Evolutionary conservation across 2,797 vertebrate genomes (phyloP), one percentile per base, ranked within the genome.

Genomic region (Aplochiton taeniatus): DNA sequence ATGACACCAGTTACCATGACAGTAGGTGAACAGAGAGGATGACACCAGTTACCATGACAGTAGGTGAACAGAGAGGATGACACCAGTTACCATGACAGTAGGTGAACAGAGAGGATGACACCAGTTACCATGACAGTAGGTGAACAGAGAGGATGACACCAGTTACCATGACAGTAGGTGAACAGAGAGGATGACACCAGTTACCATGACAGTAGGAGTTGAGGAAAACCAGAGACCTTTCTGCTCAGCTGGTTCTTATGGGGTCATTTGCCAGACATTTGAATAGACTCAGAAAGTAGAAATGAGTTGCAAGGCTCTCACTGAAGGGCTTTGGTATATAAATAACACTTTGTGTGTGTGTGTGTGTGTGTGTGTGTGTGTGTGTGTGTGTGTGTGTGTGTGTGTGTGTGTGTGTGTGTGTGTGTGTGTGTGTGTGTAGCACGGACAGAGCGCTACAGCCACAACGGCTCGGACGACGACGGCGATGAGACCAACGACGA

Each of bases 71-170:
- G n/a, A 0, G 96, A 97, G 58, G 96, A 97, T 0, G 96, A 97
- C 86, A 97, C 95, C 72, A 98, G 96, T 80, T 98, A 98, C 84
- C 97, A 97, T 11, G 96, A 98, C 89, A 96, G 96, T 97, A 86
- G 66, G 95, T 79, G 9, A 2, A 3, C 46, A 48, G 13, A 1
- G 13, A n/a, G n/a, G 6, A 3, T 31, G 6, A 31, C 31, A 31
- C 3, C 31, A 2, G 31, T 31, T n/a, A n/a, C n/a, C n/a, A n/a
- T n/a, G n/a, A n/a, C n/a, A n/a, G n/a, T n/a, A n/a, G n/a, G n/a
- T n/a, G n/a, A n/a, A n/a, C n/a, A n/a, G n/a, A 0, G 96, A 97
- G 58, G 96, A 97, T 0, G 96, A 97, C 86, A 97, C 95, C 72
- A 98, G 96, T 80, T 98, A 98, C 84, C 97, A 97, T 11, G 96